phyloP scores from a whole-genome alignment of 92 coral and sea anemone species.

The Diadumene lineata region DNA sequence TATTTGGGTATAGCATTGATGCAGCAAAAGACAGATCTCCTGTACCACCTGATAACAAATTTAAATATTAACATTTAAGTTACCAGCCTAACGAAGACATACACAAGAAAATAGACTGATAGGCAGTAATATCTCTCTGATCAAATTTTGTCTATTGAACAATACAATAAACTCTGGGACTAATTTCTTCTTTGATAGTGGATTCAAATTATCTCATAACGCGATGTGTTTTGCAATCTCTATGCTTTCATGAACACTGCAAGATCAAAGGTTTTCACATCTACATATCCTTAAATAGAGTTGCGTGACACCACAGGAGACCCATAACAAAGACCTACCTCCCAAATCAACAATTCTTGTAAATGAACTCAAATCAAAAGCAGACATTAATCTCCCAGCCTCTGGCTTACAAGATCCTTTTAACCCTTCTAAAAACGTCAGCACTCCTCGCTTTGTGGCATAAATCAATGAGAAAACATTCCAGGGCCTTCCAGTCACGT shows the following conservation, averaged over 20 bases:
- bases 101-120: background rate
- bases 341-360: slow-evolving; percentile 53
- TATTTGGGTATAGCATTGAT: slow-evolving; percentile 62
- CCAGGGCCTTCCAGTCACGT: background rate
- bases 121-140: too few species aligned
- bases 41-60: slow-evolving; percentile 33
- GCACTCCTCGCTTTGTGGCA: slow-evolving; percentile 5
- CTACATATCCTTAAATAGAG: background rate
- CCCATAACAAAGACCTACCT: slow-evolving; percentile 17
- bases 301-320: slow-evolving; percentile 5
- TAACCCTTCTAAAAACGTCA: slow-evolving; percentile 11
- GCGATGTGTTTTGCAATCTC: too few species aligned
- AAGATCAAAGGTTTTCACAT: too few species aligned
- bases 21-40: slow-evolving; percentile 54
- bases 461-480: slow-evolving; percentile 20
- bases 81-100: background rate
- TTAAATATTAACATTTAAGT: background rate
- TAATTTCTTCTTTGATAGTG: too few species aligned
- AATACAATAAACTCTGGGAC: too few species aligned
- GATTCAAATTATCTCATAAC: too few species aligned
- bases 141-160: too few species aligned
- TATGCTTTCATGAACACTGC: too few species aligned
- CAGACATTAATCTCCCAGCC: slow-evolving; percentile 23
- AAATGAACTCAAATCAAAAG: slow-evolving; percentile 46
- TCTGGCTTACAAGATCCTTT: slow-evolving; percentile 14